A percentile compares a stretch with the other conserved stretches of the same genome.
phyloP scores from a whole-genome alignment of 64 coral and sea anemone genomes.

The Catalaphyllia jardinei region DNA sequence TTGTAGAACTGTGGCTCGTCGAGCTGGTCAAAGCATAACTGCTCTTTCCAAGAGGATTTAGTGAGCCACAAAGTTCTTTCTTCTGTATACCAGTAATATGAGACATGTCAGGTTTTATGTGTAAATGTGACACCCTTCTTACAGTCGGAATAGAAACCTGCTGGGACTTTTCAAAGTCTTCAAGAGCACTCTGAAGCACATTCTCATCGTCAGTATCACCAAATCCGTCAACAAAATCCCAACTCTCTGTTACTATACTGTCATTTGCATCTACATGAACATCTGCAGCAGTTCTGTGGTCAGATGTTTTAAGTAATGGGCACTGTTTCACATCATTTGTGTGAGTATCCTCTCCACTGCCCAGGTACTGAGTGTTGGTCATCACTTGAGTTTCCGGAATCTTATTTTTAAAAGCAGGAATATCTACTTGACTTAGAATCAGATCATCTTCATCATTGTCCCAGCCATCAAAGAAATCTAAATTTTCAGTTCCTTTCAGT shows the following conservation, averaged over 20 bases:
- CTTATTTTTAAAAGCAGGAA: conserved; percentile 29
- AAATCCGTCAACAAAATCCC: conserved; percentile 58
- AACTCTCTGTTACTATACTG: conserved; percentile 56
- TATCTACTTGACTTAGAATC: conserved; percentile 58
- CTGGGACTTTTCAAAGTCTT: conserved; percentile 60
- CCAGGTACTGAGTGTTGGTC: conserved; percentile 37
- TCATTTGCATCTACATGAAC: neutral
- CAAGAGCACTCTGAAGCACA: conserved; percentile 42
- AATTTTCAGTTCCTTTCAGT: neutral
- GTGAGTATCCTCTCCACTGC: neutral
- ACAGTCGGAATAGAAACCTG: conserved; percentile 17
- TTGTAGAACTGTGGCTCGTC: neutral
- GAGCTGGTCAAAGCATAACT: neutral
- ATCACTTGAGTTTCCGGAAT: conserved; percentile 37
- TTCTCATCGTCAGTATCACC: conserved; percentile 41
- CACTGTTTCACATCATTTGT: neutral
- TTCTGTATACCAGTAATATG: neutral
- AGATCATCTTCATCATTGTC: conserved; percentile 45
- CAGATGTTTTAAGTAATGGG: neutral
- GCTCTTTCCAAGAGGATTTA: neutral
- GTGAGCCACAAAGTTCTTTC: neutral
- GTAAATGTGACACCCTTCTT: conserved; percentile 3
- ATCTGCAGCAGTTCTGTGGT: neutral
- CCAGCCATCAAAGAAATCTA: conserved; percentile 13
- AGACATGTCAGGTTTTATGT: neutral